Evolutionary conservation across 2,888 invertebrate genomes (phyloP).

Genomic region (Gerris lacustris): DNA sequence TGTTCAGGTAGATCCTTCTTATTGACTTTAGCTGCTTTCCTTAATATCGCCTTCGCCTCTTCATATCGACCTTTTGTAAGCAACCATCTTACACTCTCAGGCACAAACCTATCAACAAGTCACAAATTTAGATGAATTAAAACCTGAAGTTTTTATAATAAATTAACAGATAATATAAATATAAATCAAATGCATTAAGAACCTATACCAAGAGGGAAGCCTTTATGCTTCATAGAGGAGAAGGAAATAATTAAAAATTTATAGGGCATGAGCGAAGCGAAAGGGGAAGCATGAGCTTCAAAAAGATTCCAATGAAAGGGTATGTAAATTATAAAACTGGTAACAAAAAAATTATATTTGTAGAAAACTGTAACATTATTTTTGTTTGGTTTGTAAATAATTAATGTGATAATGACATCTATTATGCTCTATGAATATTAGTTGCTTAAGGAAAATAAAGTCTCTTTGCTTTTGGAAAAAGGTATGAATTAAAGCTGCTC

Average conservation of each 20-base stretch:
- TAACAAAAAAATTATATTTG: neutral
- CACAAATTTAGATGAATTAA: neutral
- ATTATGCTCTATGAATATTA: too few species aligned
- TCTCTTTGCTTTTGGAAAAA: too few species aligned
- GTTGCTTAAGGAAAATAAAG: too few species aligned
- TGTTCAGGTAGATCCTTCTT: constrained; percentile 46
- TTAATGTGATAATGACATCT: too few species aligned
- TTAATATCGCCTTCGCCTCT: constrained; percentile 49
- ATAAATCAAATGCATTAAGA: neutral
- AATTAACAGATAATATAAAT: neutral
- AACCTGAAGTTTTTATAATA: neutral
- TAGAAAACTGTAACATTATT: too few species aligned
- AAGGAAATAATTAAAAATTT: neutral
- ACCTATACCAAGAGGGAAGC: neutral
- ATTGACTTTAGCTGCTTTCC: constrained; percentile 53
- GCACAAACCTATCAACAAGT: constrained; percentile 45
- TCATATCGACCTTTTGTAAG: constrained; percentile 49
- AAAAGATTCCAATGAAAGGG: neutral
- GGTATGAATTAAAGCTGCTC: too few species aligned
- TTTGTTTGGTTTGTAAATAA: too few species aligned
- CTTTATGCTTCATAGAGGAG: neutral
- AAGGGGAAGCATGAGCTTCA: neutral
- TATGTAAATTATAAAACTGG: neutral
- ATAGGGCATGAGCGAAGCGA: neutral
- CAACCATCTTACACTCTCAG: constrained; percentile 62